These are phyloP conservation scores for Orthonychiurus folsomi DNA, from an alignment of 2,888 invertebrate genomes.

Conservation along the genomic window DNA sequence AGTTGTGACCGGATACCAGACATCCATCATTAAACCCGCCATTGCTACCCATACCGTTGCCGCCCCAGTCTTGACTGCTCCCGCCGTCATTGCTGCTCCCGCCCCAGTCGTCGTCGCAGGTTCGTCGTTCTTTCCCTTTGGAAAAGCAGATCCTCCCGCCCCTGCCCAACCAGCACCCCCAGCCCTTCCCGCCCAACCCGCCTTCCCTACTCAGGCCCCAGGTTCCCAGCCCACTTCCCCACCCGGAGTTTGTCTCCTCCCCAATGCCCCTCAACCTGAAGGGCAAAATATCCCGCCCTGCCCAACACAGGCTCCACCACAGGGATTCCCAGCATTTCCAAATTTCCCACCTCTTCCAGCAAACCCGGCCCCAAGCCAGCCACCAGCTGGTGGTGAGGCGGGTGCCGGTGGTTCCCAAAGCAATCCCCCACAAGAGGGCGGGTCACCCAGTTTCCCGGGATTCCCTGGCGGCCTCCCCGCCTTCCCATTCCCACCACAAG, in stretches of 20 bases:
- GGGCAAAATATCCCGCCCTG: conserved; percentile 4
- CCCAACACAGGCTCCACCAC: conserved; percentile 1
- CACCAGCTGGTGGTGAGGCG: neutral
- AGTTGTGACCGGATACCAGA: conserved; percentile 43
- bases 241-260: conserved; percentile 2
- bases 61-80: conserved; percentile 19
- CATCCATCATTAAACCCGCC: conserved; percentile 43
- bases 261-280: conserved; percentile 8
- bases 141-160: neutral
- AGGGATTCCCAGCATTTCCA: conserved; percentile 3
- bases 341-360: neutral
- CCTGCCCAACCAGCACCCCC: neutral
- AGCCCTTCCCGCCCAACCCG: neutral
- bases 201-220: neutral
- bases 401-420: neutral
- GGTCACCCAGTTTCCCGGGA: conserved; percentile 11
- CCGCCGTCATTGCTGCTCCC: conserved; percentile 14
- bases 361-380: conserved; percentile 4
- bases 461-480: conserved; percentile 14
- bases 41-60: conserved; percentile 27
- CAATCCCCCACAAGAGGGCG: neutral
- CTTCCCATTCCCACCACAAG: conserved; percentile 3
- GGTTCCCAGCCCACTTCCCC: conserved; percentile 10
- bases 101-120: conserved; percentile 19
- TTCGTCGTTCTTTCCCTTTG: neutral